A percentile compares a stretch with the other conserved stretches of the same genome.
These are phyloP conservation scores for Phrynocephalus versicolor DNA, from an alignment of 2,113 vertebrate species.

Conservation along the genomic window DNA sequence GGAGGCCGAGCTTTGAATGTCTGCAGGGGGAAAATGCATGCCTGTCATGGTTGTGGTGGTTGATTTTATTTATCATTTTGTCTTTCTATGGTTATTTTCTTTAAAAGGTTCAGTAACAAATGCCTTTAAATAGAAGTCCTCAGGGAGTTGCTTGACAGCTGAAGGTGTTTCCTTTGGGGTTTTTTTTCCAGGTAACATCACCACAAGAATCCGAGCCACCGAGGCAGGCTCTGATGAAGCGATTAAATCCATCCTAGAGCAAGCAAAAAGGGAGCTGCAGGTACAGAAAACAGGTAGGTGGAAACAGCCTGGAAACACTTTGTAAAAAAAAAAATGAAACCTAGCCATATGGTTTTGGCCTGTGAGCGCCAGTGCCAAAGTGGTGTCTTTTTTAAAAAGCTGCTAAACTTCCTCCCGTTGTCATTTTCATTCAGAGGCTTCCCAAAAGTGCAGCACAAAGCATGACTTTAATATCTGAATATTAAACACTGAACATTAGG, in stretches of 20 bases:
- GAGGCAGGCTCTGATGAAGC: constrained; percentile 93
- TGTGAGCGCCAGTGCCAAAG: too few species aligned
- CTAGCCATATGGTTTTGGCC: neutral
- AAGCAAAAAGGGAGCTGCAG: constrained; percentile 95
- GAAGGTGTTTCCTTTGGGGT: neutral
- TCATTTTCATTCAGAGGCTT: neutral
- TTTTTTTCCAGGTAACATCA: constrained; percentile 87
- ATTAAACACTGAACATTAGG: too few species aligned
- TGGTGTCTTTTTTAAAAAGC: neutral
- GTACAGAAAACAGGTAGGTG: constrained; percentile 91
- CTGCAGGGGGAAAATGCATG: too few species aligned
- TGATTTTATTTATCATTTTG: neutral
- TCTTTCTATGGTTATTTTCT: neutral
- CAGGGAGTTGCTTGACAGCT: neutral
- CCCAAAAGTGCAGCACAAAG: neutral
- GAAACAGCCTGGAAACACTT: neutral
- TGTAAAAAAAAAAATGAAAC: neutral
- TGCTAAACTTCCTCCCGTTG: neutral
- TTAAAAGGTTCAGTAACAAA: neutral
- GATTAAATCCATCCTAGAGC: constrained; percentile 96
- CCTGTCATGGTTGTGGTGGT: too few species aligned
- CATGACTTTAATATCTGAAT: neutral
- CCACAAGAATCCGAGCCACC: constrained; percentile 87
- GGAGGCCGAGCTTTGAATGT: neutral
- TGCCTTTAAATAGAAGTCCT: neutral